Conservation (phyloP, 2,797 vertebrate genomes). For the Chiroxiphia lanceolata region DNA sequence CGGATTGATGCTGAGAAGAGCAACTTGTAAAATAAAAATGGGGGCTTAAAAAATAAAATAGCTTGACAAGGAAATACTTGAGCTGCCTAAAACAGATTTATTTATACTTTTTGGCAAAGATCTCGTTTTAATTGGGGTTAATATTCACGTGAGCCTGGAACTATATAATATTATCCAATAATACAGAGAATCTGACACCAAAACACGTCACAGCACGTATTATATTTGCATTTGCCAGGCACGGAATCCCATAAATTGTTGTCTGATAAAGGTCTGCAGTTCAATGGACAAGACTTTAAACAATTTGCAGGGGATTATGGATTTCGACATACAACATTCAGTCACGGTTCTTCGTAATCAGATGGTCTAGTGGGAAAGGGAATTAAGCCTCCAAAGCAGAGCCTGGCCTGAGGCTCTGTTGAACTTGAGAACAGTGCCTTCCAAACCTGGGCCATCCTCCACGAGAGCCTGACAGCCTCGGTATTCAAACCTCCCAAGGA, state of each 20-base stretch:
- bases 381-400: slow-evolving; percentile 6
- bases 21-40: slow-evolving; percentile 1
- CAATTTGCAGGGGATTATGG: slow-evolving; percentile 50
- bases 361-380: slow-evolving; percentile 32
- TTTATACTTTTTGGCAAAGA: slow-evolving; percentile 32
- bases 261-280: slow-evolving; percentile 50
- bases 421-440: neutral
- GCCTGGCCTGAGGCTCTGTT: neutral
- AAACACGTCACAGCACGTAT: slow-evolving; percentile 30
- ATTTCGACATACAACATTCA: slow-evolving; percentile 51
- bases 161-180: slow-evolving; percentile 18
- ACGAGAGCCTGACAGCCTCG: neutral
- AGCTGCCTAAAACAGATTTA: slow-evolving; percentile 34
- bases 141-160: slow-evolving; percentile 8
- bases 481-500: neutral
- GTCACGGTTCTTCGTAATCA: neutral
- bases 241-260: slow-evolving; percentile 42
- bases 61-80: slow-evolving; percentile 14
- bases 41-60: neutral
- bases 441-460: neutral
- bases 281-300: slow-evolving; percentile 49
- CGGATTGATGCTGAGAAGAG: neutral
- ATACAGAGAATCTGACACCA: slow-evolving; percentile 36
- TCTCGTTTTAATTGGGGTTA: slow-evolving; percentile 31
- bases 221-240: slow-evolving; percentile 47